phyloP scores from a whole-genome alignment of 2,888 invertebrate species.

The Dryobotodes eremita region DNA sequence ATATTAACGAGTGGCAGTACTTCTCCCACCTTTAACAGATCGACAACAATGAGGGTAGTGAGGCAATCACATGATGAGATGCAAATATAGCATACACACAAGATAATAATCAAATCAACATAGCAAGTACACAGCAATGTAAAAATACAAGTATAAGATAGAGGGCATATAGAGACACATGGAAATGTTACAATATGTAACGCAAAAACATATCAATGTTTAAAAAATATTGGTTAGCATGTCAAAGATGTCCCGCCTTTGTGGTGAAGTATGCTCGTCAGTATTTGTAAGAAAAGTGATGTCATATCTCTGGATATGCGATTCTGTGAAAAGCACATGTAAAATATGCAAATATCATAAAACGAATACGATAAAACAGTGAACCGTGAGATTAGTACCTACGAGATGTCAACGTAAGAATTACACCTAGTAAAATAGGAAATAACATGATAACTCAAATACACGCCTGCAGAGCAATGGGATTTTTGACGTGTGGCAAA shows the following conservation, averaged over 20 bases:
- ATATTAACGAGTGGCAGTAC: slow-evolving; percentile 73
- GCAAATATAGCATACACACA: slow-evolving; percentile 74
- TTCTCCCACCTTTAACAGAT: slow-evolving; percentile 88
- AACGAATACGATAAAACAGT: slow-evolving; percentile 62
- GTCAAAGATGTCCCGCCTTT: slow-evolving; percentile 61
- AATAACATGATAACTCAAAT: slow-evolving; percentile 47
- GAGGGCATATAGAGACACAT: slow-evolving; percentile 61
- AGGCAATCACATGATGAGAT: slow-evolving; percentile 80
- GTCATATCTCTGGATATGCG: slow-evolving; percentile 69
- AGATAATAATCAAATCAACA: slow-evolving; percentile 71
- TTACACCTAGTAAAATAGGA: slow-evolving; percentile 49
- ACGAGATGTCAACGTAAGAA: slow-evolving; percentile 57
- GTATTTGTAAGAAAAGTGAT: slow-evolving; percentile 61
- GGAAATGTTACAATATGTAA: slow-evolving; percentile 67
- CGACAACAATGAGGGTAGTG: slow-evolving; percentile 84
- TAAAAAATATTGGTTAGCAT: slow-evolving; percentile 51
- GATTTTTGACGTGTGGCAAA: slow-evolving; percentile 50
- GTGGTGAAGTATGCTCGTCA: slow-evolving; percentile 67
- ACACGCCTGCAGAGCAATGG: slow-evolving; percentile 34
- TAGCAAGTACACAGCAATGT: slow-evolving; percentile 63
- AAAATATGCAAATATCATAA: slow-evolving; percentile 73
- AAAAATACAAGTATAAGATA: slow-evolving; percentile 63
- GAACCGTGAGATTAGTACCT: slow-evolving; percentile 60
- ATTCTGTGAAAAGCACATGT: slow-evolving; percentile 78
- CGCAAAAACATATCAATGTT: slow-evolving; percentile 62